Evolutionary conservation across 1,140 invertebrate genomes (phyloP).

Genomic region (Choristoneura fumiferana): DNA sequence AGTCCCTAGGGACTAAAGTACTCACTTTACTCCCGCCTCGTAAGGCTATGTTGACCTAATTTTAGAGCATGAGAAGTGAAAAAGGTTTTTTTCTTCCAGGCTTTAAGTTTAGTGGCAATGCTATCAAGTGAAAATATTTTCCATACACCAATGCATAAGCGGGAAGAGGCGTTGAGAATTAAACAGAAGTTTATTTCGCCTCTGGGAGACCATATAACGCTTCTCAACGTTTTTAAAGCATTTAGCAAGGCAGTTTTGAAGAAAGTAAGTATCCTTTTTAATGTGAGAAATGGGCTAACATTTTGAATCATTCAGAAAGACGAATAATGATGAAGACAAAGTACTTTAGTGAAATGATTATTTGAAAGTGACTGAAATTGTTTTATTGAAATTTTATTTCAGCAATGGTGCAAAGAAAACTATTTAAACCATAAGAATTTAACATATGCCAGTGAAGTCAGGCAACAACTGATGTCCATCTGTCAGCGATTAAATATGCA

Average conservation of each 20-base stretch:
- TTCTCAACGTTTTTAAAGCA: constrained; percentile 93
- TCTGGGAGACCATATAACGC: constrained; percentile 95
- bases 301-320: too few relatives aligned
- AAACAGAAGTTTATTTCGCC: constrained; percentile 90
- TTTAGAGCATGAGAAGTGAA: too few relatives aligned
- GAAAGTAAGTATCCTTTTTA: constrained; percentile 82
- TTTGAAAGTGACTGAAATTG: too few relatives aligned
- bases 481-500: constrained; percentile 85
- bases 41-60: too few relatives aligned
- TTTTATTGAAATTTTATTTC: constrained; percentile 56
- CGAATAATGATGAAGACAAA: too few relatives aligned
- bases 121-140: constrained; percentile 82
- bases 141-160: constrained; percentile 79
- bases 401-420: constrained; percentile 95
- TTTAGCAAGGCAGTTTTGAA: constrained; percentile 86
- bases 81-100: constrained; percentile 51
- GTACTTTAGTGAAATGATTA: too few relatives aligned
- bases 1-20: too few relatives aligned
- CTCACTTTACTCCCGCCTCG: too few relatives aligned
- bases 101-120: constrained; percentile 80
- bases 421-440: constrained; percentile 93
- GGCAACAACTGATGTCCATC: constrained; percentile 89
- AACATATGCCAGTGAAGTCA: constrained; percentile 88
- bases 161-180: constrained; percentile 83
- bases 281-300: too few relatives aligned